Evolutionary conservation across 2,888 invertebrate species (phyloP).

Genomic region (Sarcophaga caerulescens): DNA sequence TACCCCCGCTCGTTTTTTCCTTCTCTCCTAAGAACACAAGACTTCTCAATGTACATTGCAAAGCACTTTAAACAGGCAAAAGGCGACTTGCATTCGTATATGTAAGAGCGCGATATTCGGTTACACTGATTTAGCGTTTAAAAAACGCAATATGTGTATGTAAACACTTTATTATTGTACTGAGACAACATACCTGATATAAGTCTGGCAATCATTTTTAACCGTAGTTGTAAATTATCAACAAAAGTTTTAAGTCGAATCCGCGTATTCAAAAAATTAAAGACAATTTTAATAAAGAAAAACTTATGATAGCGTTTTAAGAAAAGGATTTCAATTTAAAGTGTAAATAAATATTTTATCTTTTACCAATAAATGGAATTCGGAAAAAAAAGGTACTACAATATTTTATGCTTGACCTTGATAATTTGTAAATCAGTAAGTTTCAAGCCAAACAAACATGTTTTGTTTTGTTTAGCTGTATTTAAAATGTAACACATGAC

Average conservation of each 20-base stretch:
- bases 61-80: too few species aligned
- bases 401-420: neutral
- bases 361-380: conserved; percentile 5
- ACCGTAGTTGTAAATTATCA: neutral
- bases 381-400: conserved; percentile 13
- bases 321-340: neutral
- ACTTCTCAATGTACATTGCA: too few species aligned
- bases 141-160: too few species aligned
- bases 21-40: too few species aligned
- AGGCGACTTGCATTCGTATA: too few species aligned
- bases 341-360: neutral
- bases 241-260: neutral
- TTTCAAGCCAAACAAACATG: neutral
- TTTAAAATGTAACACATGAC: neutral
- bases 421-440: neutral
- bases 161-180: too few species aligned
- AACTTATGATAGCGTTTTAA: neutral
- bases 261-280: neutral
- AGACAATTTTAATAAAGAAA: neutral
- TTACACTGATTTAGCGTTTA: too few species aligned
- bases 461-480: neutral
- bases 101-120: too few species aligned
- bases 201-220: neutral
- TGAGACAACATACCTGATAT: neutral
- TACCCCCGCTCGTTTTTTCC: too few species aligned